Conservation (phyloP, 2,797 vertebrate species). For the Cuculus canorus region DNA sequence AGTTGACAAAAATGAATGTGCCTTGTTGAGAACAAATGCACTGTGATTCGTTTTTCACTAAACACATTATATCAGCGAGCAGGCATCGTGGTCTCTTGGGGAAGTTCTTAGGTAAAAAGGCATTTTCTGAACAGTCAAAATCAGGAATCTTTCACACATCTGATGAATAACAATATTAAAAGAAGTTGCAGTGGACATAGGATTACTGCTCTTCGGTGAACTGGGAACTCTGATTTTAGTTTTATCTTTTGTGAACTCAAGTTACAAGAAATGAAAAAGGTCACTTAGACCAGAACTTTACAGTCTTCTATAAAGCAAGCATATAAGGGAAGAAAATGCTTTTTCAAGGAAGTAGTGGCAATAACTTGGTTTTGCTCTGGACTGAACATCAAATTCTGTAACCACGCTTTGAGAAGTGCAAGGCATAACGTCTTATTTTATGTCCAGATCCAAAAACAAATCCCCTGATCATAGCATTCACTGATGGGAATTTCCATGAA, state of each 20-base stretch:
- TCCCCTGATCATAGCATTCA: neutral
- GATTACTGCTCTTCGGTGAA: neutral
- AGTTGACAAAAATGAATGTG: neutral
- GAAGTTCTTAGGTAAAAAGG: neutral
- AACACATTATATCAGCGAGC: neutral
- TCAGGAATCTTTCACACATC: neutral
- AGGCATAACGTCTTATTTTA: accelerated
- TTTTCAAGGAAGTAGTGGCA: neutral
- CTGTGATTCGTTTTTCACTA: neutral
- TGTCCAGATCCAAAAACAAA: neutral
- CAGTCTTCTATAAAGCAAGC: neutral
- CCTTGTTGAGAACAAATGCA: neutral
- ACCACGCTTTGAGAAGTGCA: neutral
- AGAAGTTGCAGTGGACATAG: neutral
- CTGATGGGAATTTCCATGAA: neutral
- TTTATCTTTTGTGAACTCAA: neutral
- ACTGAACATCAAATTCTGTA: neutral
- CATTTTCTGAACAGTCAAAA: neutral
- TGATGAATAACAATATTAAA: neutral
- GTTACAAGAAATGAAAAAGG: neutral
- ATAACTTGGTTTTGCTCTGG: neutral
- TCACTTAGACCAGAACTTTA: neutral
- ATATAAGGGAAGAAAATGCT: neutral
- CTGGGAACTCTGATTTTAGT: neutral
- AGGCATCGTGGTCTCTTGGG: neutral